A percentile compares a stretch with the other conserved stretches of the same genome.
Conservation (phyloP, 2,888 invertebrate species). For the Antheraea assamensis region DNA sequence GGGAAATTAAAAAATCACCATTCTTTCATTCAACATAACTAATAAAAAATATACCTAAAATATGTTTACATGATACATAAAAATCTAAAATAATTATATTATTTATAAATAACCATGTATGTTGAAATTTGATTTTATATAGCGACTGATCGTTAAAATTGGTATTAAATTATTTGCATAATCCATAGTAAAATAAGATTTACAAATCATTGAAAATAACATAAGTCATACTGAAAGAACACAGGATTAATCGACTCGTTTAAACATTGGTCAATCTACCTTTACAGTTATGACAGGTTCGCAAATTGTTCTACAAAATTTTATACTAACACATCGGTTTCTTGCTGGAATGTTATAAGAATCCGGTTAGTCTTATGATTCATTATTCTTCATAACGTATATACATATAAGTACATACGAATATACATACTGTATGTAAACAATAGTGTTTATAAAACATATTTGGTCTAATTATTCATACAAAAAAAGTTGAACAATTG, state of each 20-base stretch:
- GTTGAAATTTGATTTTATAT: too few species aligned
- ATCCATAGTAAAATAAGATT: not conserved
- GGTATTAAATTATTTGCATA: not conserved
- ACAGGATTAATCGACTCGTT: too few species aligned
- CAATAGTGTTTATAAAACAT: not conserved
- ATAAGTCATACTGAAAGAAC: too few species aligned
- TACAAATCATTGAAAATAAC: not conserved
- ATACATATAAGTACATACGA: too few species aligned
- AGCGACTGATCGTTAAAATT: not conserved
- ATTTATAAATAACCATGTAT: too few species aligned
- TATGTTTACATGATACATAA: not conserved
- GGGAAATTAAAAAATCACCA: not conserved
- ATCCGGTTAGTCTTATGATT: not conserved
- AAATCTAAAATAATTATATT: not conserved
- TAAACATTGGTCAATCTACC: too few species aligned
- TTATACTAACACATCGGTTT: not conserved
- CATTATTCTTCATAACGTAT: not conserved
- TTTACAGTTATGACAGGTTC: too few species aligned
- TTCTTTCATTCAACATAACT: not conserved
- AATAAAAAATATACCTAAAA: not conserved
- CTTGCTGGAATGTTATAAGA: not conserved
- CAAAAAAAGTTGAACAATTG: too few species aligned
- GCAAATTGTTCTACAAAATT: not conserved
- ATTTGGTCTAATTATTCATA: too few species aligned
- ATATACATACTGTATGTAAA: not conserved